Percentiles rank a stretch among this genome's conserved stretches.
Conservation (phyloP, 1,140 invertebrate genomes). For the Phenacoccus solenopsis region DNA sequence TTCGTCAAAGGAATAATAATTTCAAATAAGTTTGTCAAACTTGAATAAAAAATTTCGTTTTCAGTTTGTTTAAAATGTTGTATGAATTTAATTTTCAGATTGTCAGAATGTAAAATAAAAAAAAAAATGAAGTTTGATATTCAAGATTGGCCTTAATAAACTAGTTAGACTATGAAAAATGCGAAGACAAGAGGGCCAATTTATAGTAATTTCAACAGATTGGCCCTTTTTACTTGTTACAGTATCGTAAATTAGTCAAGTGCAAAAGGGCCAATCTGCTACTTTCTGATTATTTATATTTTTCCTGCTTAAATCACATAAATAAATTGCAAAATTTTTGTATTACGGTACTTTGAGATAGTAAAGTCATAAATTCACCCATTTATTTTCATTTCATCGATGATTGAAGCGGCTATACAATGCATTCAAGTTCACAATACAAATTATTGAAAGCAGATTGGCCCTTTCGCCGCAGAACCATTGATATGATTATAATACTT, state of each 20-base stretch:
- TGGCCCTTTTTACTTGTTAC: background rate
- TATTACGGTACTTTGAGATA: background rate
- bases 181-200: background rate
- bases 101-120: background rate
- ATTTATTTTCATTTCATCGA: no score
- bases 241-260: background rate
- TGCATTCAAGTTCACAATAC: no score
- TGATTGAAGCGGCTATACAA: no score
- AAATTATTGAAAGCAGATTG: no score
- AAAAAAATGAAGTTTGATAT: background rate
- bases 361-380: no score
- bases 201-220: background rate
- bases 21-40: background rate
- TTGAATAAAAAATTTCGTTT: background rate
- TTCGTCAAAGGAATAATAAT: no score
- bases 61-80: background rate
- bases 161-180: background rate
- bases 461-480: no score
- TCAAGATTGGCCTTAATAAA: background rate
- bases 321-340: background rate
- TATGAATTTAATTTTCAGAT: background rate
- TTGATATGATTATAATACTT: no score
- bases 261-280: background rate
- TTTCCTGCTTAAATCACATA: background rate
- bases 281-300: background rate